Evolutionary conservation across 2,888 invertebrate species (phyloP), one percentile per base, ranked within the genome.

Genomic region (Ennomos quercinarius): DNA sequence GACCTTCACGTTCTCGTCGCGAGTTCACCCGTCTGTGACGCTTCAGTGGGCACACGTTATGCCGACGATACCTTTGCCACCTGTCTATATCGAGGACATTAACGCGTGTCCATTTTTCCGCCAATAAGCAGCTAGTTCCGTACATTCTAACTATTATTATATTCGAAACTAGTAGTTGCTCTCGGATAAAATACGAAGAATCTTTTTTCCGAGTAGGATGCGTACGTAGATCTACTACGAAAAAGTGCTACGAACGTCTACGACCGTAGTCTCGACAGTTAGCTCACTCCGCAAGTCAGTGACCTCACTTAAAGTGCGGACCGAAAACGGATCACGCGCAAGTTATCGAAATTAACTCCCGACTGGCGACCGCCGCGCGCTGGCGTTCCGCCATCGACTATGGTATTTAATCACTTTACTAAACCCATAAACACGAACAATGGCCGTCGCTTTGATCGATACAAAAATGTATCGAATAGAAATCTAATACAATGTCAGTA

Each of bases 341-440:
- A 80, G 79, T 79, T 81, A 81, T 81, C 80, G 76, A 84, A 87
- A 86, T 87, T 85, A 87, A 83, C 82, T 79, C 77, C 66, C 72
- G 66, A 83, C 81, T 79, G 77, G 67, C 72, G 66, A 77, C 73
- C 78, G 77, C 74, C 74, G 76, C 70, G 68, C 70, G 71, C 70
- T 80, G 78, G 81, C 81, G 79, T 81, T 81, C 80, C 83, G 81
- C 81, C 78, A 79, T 80, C 56, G 59, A 55, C 60, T 64, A 57
- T 59, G 81, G 76, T 83, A 86, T 86, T 87, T 86, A 87, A 86
- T 87, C 86, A 86, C 86, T 86, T 84, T 86, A 84, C 81, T 85
- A 86, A 86, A 82, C 81, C 84, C 78, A 83, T 87, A 86, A 86
- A 84, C 72, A 71, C 68, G 73, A 84, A 87, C 87, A 87, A 87